Percentiles rank a stretch among this genome's conserved stretches.
Evolutionary conservation across 2,797 vertebrate species (phyloP).

Genomic region (Sardinella longiceps): DNA sequence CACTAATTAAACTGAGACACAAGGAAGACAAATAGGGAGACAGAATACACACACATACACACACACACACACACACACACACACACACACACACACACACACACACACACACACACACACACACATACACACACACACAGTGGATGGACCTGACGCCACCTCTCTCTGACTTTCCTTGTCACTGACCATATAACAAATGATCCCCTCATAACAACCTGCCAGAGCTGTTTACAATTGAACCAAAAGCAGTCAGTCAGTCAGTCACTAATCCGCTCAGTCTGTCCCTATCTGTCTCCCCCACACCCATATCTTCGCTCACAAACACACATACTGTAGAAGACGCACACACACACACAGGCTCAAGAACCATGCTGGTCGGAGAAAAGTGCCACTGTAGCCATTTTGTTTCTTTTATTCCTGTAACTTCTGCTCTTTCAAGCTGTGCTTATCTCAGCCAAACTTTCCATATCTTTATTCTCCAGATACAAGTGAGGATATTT

Average conservation of each 20-base stretch:
- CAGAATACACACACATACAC: constrained; percentile 35
- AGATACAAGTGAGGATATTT: too few species aligned
- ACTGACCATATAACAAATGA: not conserved
- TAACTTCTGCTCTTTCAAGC: not conserved
- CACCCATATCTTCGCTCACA: not conserved
- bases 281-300: not conserved
- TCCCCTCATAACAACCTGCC: constrained; percentile 27
- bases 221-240: constrained; percentile 50
- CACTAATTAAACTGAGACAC: not conserved
- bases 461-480: too few species aligned
- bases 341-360: not conserved
- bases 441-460: too few species aligned
- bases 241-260: constrained; percentile 42
- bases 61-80: constrained; percentile 24
- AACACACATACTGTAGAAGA: not conserved
- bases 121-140: not conserved
- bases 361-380: not conserved
- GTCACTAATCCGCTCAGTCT: not conserved
- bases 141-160: not conserved
- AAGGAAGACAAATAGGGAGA: too few species aligned
- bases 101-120: constrained; percentile 22
- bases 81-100: constrained; percentile 13
- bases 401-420: not conserved
- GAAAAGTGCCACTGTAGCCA: not conserved
- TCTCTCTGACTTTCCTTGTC: constrained; percentile 39